Percentiles rank a stretch among this genome's conserved stretches.
Evolutionary conservation across 2,888 invertebrate species (phyloP).

Genomic region (Candidula unifasciata): DNA sequence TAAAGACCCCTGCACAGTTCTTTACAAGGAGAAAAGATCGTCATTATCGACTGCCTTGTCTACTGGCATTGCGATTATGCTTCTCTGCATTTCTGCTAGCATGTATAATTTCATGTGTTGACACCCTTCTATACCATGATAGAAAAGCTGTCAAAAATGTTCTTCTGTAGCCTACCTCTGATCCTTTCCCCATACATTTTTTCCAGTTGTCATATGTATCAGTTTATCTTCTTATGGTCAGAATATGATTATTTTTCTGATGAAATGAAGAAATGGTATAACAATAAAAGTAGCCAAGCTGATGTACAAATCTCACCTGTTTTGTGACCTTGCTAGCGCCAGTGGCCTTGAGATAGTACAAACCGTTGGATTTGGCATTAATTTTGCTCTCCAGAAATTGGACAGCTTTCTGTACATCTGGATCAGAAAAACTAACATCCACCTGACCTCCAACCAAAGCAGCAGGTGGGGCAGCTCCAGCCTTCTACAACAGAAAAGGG

Average conservation of each 20-base stretch:
- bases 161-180: too few relatives aligned
- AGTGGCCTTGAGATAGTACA: background rate
- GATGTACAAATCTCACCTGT: background rate
- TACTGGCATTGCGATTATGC: too few relatives aligned
- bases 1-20: too few relatives aligned
- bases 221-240: too few relatives aligned
- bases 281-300: background rate
- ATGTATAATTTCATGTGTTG: too few relatives aligned
- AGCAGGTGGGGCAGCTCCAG: background rate
- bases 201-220: too few relatives aligned
- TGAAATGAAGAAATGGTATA: background rate
- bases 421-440: background rate
- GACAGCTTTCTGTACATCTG: constrained; percentile 9
- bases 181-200: too few relatives aligned
- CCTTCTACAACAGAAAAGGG: background rate
- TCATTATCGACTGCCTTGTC: too few relatives aligned
- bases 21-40: too few relatives aligned
- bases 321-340: background rate
- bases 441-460: background rate
- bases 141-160: too few relatives aligned
- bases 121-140: too few relatives aligned
- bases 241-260: background rate
- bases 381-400: background rate
- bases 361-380: background rate
- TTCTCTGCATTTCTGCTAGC: too few relatives aligned